A percentile compares a stretch with the other conserved stretches of the same genome.
These are phyloP conservation scores for Pseudomyrmex concolor DNA, from an alignment of 1,140 invertebrate genomes.

Conservation along the genomic window DNA sequence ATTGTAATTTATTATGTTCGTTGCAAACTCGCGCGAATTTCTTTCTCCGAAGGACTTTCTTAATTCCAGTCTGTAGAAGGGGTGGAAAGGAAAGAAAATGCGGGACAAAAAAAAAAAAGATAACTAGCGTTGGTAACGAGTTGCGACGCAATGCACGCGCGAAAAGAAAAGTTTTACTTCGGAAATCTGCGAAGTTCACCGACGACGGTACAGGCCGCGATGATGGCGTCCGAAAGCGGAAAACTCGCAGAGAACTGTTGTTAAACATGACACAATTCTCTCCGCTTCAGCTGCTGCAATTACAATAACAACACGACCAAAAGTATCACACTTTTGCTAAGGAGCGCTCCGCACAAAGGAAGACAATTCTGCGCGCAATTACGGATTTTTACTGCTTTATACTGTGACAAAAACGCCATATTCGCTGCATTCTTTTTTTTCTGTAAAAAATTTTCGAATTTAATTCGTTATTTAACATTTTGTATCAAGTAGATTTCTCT, in stretches of 20 bases:
- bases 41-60: not conserved
- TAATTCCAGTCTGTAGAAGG: constrained; percentile 7
- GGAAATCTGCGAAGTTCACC: constrained; percentile 35
- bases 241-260: constrained; percentile 29
- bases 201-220: constrained; percentile 15
- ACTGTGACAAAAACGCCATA: no score
- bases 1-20: constrained; percentile 33
- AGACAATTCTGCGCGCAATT: not conserved
- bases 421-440: not conserved
- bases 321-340: not conserved
- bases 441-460: not conserved
- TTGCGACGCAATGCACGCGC: constrained; percentile 4
- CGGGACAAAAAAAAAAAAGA: not conserved
- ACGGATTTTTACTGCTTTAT: not conserved
- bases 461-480: not conserved
- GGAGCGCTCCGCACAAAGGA: not conserved
- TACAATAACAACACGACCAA: not conserved
- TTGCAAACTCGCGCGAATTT: not conserved
- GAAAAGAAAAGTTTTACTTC: constrained; percentile 23
- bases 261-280: constrained; percentile 33
- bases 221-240: constrained; percentile 17
- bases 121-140: not conserved
- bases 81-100: not conserved
- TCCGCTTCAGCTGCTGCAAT: not conserved
- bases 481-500: no score